Evolutionary conservation across 2,113 vertebrate genomes (phyloP), one percentile per base, ranked within the genome.

Genomic region (Nycticryphes semicollaris): DNA sequence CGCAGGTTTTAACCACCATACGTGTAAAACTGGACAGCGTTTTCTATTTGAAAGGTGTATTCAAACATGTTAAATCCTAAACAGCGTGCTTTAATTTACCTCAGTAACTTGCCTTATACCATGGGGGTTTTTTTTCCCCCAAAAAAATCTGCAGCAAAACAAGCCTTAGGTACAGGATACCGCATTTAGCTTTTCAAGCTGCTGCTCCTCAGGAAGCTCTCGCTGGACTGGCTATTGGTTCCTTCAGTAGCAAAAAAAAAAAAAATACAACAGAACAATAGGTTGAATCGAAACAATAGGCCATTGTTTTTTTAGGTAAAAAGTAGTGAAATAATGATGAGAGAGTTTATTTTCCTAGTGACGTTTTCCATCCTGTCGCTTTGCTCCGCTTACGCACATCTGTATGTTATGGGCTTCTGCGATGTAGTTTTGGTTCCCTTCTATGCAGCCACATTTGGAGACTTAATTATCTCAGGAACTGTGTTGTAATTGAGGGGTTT

Each of bases 271-370:
- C 84, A 87, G 81, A 95, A 97, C 96, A 96, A 92, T 96, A 87
- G 89, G 59, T 82, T 87, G 81, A 75, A 80, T 91, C 0, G 1
- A 95, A 92, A 98, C 96, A 98, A 97, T 95, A 84, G 84, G 54
- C 50, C 62, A 94, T 97, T 97, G 96, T 59, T 91, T 83, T 70
- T 96, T 87, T 67, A 59, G 96, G 86, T 95, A 86, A 88, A 82
- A 66, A 96, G 89, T 78, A 64, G 94, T 88, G 63, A 96, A 96
- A 89, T 50, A 84, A 95, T 72, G 69, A 84, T 97, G 93, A 95
- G 92, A 95, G 96, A 86, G 73, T 96, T 78, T 84, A 39, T 82
- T 90, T 96, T 97, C 96, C 35, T 50, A 31, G 70, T 97, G 97
- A 96, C 69, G 86, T 97, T 97, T 94, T 84, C 84, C 91, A 81